Conservation (phyloP, 35 echinoderm and acorn worm species). For the Acanthaster planci region DNA sequence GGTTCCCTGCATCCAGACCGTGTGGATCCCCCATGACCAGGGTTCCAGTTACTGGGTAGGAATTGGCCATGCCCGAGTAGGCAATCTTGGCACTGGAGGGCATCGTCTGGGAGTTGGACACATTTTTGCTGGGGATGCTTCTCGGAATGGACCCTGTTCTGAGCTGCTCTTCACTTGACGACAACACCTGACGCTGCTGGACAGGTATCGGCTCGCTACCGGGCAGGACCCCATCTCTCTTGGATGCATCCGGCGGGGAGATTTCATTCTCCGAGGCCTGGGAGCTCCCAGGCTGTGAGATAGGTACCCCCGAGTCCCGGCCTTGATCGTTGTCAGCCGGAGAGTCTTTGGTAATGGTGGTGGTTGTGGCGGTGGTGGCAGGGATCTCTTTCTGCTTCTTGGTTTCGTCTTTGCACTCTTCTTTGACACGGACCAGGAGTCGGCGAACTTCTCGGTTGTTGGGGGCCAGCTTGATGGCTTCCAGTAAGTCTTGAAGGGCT, state of each 20-base stretch:
- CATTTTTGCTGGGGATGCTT: not conserved
- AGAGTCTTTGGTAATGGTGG: conserved; percentile 52
- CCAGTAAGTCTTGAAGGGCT: conserved; percentile 89
- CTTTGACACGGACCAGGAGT: conserved; percentile 88
- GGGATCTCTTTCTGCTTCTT: conserved; percentile 76
- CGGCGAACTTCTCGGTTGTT: conserved; percentile 90
- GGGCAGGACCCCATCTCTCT: conserved; percentile 15
- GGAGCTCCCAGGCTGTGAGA: conserved; percentile 77
- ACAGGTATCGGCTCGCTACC: not conserved
- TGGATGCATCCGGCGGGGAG: conserved; percentile 63
- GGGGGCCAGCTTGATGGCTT: conserved; percentile 94
- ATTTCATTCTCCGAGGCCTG: conserved; percentile 70
- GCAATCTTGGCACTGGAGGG: not conserved
- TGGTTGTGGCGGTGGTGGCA: no score
- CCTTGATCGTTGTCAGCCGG: conserved; percentile 61
- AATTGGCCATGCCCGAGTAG: not conserved
- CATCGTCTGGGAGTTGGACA: not conserved
- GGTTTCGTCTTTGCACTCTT: conserved; percentile 98
- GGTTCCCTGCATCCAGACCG: conserved; percentile 6
- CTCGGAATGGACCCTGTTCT: not conserved
- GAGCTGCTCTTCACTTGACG: not conserved
- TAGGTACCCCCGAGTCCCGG: conserved; percentile 68
- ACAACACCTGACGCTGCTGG: conserved; percentile 1
- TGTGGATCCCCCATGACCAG: conserved; percentile 12
- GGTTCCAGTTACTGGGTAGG: conserved; percentile 18